Evolutionary conservation across 37 sponge, comb jelly and placozoan genomes (phyloP).

Genomic region (Ephydatia muelleri): DNA sequence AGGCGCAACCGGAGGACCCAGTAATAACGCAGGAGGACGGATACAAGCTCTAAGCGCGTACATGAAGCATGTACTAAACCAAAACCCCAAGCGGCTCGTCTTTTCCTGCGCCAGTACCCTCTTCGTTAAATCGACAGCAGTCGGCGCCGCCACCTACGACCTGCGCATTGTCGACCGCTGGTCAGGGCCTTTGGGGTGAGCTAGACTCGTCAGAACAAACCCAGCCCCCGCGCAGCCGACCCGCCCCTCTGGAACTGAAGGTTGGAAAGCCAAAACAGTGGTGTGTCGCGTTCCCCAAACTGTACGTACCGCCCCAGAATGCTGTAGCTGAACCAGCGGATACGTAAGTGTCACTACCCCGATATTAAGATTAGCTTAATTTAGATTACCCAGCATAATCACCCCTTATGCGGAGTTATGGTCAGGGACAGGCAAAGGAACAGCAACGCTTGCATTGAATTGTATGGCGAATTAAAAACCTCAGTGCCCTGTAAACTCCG

Average conservation of each 20-base stretch:
- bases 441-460: too few relatives aligned
- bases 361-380: too few relatives aligned
- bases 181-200: background rate
- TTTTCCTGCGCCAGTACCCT: background rate
- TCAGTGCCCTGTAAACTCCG: too few relatives aligned
- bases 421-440: too few relatives aligned
- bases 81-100: background rate
- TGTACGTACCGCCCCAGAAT: background rate
- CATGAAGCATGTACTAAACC: background rate
- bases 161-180: background rate
- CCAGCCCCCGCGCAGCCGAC: background rate
- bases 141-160: background rate
- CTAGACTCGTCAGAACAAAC: background rate
- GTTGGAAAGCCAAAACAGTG: conserved; percentile 29
- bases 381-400: too few relatives aligned
- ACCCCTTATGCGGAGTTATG: too few relatives aligned
- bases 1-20: background rate
- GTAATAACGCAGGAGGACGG: background rate
- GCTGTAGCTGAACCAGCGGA: background rate
- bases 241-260: conserved; percentile 30
- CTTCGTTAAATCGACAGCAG: background rate
- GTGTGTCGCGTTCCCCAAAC: conserved; percentile 24
- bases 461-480: too few relatives aligned
- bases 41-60: background rate
- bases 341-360: background rate